Evolutionary conservation across 2,113 vertebrate species (phyloP).

Genomic region (Toxostoma redivivum): DNA sequence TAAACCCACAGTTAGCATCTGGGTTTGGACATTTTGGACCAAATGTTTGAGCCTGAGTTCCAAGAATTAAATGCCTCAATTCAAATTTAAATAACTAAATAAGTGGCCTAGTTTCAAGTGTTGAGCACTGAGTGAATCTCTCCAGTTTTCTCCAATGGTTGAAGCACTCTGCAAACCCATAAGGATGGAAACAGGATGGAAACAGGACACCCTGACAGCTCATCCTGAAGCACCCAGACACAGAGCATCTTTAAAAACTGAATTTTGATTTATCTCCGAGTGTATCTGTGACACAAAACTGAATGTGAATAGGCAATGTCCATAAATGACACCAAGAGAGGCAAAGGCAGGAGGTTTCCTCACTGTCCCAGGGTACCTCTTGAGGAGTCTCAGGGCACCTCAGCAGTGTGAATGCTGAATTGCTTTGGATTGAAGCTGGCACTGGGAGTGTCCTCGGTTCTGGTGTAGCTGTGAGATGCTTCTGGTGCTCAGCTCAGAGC

Average conservation of each 20-base stretch:
- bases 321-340: not conserved
- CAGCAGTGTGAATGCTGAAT: not conserved
- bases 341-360: not conserved
- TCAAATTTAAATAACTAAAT: not conserved
- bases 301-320: not conserved
- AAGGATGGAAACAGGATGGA: not conserved
- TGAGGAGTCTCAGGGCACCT: not conserved
- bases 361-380: not conserved
- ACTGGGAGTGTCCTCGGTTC: not conserved
- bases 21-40: not conserved
- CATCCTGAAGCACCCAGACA: not conserved
- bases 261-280: not conserved
- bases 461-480: not conserved
- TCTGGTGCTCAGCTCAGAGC: not conserved
- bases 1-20: not conserved
- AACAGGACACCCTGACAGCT: not conserved
- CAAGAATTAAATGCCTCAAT: not conserved
- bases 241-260: not conserved
- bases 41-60: not conserved
- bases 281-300: not conserved
- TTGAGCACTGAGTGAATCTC: not conserved
- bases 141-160: not conserved
- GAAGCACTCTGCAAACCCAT: not conserved
- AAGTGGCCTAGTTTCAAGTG: not conserved
- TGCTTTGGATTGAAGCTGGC: fast-evolving